These are phyloP conservation scores for Pammene aurita DNA, from an alignment of 2,888 invertebrate genomes.

Conservation along the genomic window DNA sequence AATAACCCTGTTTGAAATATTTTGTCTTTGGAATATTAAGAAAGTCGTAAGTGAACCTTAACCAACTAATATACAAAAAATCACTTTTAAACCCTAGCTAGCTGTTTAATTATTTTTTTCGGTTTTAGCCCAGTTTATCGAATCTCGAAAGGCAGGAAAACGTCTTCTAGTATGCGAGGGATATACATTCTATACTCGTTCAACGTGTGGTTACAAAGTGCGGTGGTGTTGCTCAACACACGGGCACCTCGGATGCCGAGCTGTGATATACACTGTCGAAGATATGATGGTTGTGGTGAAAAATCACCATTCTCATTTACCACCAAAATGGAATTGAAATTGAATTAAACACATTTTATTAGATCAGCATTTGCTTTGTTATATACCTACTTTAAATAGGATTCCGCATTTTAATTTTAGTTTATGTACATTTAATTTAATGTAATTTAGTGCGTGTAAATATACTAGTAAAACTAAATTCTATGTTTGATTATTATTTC, in stretches of 20 bases:
- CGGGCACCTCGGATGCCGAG: slow-evolving; percentile 2
- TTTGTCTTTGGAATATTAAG: too few species aligned
- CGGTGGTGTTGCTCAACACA: slow-evolving; percentile 25
- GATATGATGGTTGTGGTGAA: slow-evolving; percentile 2
- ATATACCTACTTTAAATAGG: too few species aligned
- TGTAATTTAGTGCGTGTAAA: too few species aligned
- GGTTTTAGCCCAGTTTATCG: slow-evolving; percentile 5
- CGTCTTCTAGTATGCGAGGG: slow-evolving; percentile 7
- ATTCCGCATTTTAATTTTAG: too few species aligned
- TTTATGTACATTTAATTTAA: too few species aligned
- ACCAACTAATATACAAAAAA: too few species aligned
- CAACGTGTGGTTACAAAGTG: not conserved
- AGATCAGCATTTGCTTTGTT: too few species aligned
- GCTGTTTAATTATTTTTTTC: not conserved
- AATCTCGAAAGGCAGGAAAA: slow-evolving; percentile 6
- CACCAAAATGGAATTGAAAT: not conserved
- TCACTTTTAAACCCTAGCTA: too few species aligned
- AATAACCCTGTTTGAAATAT: too few species aligned
- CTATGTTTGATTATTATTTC: too few species aligned
- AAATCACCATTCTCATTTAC: slow-evolving; percentile 12
- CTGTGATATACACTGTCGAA: slow-evolving; percentile 5
- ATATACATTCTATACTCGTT: slow-evolving; percentile 8
- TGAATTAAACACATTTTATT: not conserved
- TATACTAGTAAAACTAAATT: too few species aligned
- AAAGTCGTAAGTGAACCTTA: too few species aligned